Base-by-base conservation (phyloP, 2,888 invertebrate genomes). In the Eristalinus aeneus region DNA sequence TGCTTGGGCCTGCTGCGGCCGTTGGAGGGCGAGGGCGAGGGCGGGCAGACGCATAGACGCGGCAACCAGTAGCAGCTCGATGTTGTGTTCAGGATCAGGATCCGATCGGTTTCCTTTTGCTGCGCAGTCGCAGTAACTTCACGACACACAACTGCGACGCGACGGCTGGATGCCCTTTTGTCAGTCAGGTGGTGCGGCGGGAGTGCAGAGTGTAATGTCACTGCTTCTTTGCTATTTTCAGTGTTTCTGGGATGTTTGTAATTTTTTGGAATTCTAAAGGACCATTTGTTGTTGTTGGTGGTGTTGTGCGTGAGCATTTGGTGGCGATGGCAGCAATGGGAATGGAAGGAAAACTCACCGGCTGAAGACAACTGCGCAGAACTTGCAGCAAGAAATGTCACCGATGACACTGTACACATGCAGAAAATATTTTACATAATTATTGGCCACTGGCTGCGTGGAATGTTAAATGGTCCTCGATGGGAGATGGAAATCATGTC, bases 381-480 rank as follows among this genome's bases (percentile, higher is more conserved):
- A 61, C 75, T 79, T 69, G 76, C 68, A 67, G 72, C 71, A 46
- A 71, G 63, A 81, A 81, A 86, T 86, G 86, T 82, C 77, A 86
- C 82, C 39, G 74, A 86, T 82, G 86, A 86, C 86, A 82, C 86
- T 74, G 82, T 86, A 86, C 86, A 86, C 86, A 86, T 86, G 86
- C 86, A 78, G 81, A 86, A 86, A 86, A 86, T 86, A 86, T 86
- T 86, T 78, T 82, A 86, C 86, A 86, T 86, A 86, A 86, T 86
- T 86, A 86, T 86, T 86, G 86, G 81, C 74, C 81, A 86, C 68
- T 86, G 76, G 81, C 69, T 81, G 77, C 61, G 80, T 32, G 81
- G 85, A 86, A 86, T 81, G 77, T 86, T 86, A 86, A 86, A 86
- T 86, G 85, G 54, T 86, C 73, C 77, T 54, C 73, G 81, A 81